Conservation (phyloP, 2,113 vertebrate genomes). For the Phyllostomus discolor region DNA sequence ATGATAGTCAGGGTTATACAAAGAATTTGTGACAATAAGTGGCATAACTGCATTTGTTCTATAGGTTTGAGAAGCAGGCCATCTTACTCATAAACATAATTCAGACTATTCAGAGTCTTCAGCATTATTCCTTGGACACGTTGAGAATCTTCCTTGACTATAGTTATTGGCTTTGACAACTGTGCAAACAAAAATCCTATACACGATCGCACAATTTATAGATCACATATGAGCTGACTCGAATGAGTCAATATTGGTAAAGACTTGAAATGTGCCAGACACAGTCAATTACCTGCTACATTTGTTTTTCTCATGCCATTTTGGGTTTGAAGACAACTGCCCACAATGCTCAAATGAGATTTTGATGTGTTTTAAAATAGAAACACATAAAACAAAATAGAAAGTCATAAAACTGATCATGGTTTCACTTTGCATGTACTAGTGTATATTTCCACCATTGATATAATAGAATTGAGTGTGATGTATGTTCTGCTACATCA, state of each 20-base stretch:
- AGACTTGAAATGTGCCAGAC: not conserved
- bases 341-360: not conserved
- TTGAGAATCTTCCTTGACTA: not conserved
- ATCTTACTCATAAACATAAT: not conserved
- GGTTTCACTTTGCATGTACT: not conserved
- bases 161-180: not conserved
- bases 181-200: not conserved
- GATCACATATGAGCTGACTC: not conserved
- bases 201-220: not conserved
- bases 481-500: not conserved
- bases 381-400: constrained; percentile 11
- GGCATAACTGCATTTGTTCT: not conserved
- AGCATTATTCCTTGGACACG: not conserved
- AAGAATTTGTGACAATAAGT: not conserved
- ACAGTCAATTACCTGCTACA: not conserved
- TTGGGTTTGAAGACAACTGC: not conserved
- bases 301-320: not conserved
- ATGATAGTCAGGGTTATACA: not conserved
- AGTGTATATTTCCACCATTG: not conserved
- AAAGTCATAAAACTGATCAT: not conserved
- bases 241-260: not conserved
- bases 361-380: constrained; percentile 13
- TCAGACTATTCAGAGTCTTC: not conserved
- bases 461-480: not conserved
- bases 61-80: not conserved